Evolutionary conservation across 2,797 vertebrate genomes (phyloP), one percentile per base, ranked within the genome.

Genomic region (Muscicapa striata): DNA sequence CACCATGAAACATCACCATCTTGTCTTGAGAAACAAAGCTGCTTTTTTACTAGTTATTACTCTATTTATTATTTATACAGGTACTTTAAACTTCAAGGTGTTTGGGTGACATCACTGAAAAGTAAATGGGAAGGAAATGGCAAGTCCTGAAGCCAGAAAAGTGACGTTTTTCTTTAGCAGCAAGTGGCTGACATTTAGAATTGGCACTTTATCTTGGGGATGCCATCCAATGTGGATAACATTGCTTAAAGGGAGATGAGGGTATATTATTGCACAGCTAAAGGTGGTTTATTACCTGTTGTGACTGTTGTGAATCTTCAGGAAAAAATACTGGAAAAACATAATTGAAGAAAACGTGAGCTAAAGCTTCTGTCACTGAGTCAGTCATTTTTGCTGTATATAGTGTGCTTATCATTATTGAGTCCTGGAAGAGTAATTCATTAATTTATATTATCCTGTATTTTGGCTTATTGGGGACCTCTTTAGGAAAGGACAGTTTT

Each of bases 401-500:
- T 69, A 46, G 19, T 66, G 29, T 72, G 69, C 48, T 48, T 87
- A 18, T 58, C 23, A 6, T 57, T 52, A 59, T 1, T 4, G 18
- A 73, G 24, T 72, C 29, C 40, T 73, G 61, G 48, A 43, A 62
- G 49, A 58, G 40, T n/a, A 57, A 62, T 76, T 58, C 18, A 45
- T 94, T 91, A 77, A 93, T 92, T 83, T 68, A 7, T 89, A 20
- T 87, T 79, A 10, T 74, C 58, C 89, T 95, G 6, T 46, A 24
- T 95, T 93, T 88, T 88, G 82, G 8, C n/a, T 79, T 88, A 13
- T 2, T 58, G 70, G 94, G 70, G 6, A 52, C 45, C 75, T 80
- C 15, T 95, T 92, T 95, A 99, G 98, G 97, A 98, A 94, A 97
- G 98, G 98, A 66, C 97, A 98, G n/a, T 98, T 99, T 94, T 97